Conservation (phyloP, 2,797 vertebrate genomes). For the Ataeniobius toweri region DNA sequence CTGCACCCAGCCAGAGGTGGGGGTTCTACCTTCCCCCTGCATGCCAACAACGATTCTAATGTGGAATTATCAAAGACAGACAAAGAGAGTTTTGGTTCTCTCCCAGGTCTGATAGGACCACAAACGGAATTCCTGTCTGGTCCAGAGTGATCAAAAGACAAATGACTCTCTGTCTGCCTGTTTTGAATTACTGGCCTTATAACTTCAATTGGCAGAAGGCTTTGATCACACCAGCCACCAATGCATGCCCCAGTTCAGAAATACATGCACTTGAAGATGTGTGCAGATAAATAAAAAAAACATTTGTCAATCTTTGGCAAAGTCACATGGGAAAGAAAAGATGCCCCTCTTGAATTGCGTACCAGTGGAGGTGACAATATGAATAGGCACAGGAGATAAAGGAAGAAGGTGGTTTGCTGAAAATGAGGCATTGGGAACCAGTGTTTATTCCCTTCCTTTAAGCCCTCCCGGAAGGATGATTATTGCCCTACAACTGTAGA, state of each 20-base stretch:
- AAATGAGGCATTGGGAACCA: conserved; percentile 38
- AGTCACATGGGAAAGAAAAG: conserved; percentile 63
- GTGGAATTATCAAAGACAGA: conserved; percentile 15
- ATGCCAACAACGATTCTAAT: conserved; percentile 4
- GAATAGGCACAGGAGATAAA: conserved; percentile 47
- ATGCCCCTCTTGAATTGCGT: conserved; percentile 70
- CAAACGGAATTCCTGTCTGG: conserved; percentile 59
- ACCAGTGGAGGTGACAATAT: conserved; percentile 63
- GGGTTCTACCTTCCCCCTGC: neutral
- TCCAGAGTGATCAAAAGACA: conserved; percentile 56
- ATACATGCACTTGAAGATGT: conserved; percentile 24
- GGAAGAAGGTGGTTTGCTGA: conserved; percentile 42
- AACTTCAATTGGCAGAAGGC: conserved; percentile 64
- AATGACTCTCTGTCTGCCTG: conserved; percentile 52
- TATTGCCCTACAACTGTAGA: neutral
- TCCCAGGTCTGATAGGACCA: conserved; percentile 41
- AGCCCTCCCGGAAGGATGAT: neutral
- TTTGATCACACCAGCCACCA: conserved; percentile 35
- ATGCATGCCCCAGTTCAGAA: conserved; percentile 25
- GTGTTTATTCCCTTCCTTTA: conserved; percentile 41
- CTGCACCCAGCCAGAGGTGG: conserved; percentile 19
- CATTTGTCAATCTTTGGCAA: conserved; percentile 38
- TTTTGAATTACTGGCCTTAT: conserved; percentile 63
- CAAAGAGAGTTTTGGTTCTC: conserved; percentile 21
- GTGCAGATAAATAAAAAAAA: conserved; percentile 33